Conservation (phyloP, 2,113 vertebrate genomes). For the Myanophis thanlyinensis region DNA sequence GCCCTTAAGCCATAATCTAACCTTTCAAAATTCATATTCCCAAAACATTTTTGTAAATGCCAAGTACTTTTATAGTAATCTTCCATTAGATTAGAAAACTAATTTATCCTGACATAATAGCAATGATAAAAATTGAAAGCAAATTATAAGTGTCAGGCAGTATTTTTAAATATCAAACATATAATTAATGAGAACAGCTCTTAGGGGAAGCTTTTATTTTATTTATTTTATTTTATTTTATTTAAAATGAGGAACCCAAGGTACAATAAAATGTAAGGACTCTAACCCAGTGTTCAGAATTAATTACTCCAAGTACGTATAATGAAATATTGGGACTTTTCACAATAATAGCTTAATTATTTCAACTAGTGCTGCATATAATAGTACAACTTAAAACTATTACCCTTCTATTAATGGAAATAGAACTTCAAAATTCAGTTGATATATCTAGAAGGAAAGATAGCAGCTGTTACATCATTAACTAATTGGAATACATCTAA, state of each 20-base stretch:
- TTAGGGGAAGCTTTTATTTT: not conserved
- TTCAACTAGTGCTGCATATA: not conserved
- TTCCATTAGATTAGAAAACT: not conserved
- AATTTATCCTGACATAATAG: not conserved
- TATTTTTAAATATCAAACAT: not conserved
- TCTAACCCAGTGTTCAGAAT: not conserved
- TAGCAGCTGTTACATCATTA: not conserved
- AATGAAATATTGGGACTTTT: not conserved
- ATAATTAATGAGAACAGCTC: not conserved
- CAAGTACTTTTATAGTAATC: not conserved
- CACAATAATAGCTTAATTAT: not conserved
- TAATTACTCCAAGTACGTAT: not conserved
- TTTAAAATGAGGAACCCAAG: not conserved
- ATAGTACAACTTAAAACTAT: not conserved
- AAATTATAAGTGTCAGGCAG: not conserved
- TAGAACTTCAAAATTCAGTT: not conserved
- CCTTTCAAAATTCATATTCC: conserved; percentile 27
- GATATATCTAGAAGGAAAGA: not conserved
- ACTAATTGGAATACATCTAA: not conserved
- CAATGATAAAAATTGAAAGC: rapidly evolving
- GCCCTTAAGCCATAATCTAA: not conserved
- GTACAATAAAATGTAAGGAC: not conserved
- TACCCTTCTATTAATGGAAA: not conserved
- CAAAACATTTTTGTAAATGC: conserved; percentile 18
- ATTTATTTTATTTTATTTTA: not conserved